Conservation (phyloP, 1,140 invertebrate genomes). For the Pogonus chalceus region DNA sequence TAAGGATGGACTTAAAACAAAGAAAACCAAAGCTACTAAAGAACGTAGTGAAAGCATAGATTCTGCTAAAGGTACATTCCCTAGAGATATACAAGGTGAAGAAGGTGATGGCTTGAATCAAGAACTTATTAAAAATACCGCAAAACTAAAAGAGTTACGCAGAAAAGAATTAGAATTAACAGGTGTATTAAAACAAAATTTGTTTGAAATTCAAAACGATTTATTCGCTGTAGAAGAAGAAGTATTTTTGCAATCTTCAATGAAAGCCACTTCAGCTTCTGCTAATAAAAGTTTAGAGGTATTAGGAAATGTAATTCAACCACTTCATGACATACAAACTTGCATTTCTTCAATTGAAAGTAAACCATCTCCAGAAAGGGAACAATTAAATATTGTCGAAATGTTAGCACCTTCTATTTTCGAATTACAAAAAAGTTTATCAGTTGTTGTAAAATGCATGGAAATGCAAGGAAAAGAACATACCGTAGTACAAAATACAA, state of each 20-base stretch:
- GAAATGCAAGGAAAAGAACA: slow-evolving; percentile 51
- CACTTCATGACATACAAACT: slow-evolving; percentile 51
- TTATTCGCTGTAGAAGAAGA: slow-evolving; percentile 47
- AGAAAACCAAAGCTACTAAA: slow-evolving; percentile 23
- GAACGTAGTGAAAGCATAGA: slow-evolving; percentile 19
- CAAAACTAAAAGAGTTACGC: slow-evolving; percentile 20
- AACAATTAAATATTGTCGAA: slow-evolving; percentile 41
- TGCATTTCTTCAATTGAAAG: slow-evolving; percentile 40
- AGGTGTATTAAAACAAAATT: slow-evolving; percentile 22
- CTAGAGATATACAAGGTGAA: slow-evolving; percentile 40
- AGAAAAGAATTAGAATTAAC: slow-evolving; percentile 22
- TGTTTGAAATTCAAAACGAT: slow-evolving; percentile 35
- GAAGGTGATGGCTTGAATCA: slow-evolving; percentile 39
- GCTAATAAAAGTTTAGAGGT: slow-evolving; percentile 52
- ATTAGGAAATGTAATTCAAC: slow-evolving; percentile 48
- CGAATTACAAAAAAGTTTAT: slow-evolving; percentile 48
- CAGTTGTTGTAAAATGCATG: slow-evolving; percentile 55
- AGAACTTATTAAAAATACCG: slow-evolving; percentile 20
- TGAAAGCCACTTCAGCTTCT: slow-evolving; percentile 49
- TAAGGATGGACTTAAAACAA: slow-evolving; percentile 35
- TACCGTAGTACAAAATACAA: slow-evolving; percentile 52
- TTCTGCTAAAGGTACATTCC: slow-evolving; percentile 23
- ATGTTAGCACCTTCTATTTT: slow-evolving; percentile 48
- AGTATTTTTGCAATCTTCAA: slow-evolving; percentile 46
- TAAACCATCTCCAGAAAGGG: slow-evolving; percentile 30